These are phyloP conservation scores for Meloidogyne chitwoodi DNA, from an alignment of 1,140 invertebrate genomes.

Conservation along the genomic window DNA sequence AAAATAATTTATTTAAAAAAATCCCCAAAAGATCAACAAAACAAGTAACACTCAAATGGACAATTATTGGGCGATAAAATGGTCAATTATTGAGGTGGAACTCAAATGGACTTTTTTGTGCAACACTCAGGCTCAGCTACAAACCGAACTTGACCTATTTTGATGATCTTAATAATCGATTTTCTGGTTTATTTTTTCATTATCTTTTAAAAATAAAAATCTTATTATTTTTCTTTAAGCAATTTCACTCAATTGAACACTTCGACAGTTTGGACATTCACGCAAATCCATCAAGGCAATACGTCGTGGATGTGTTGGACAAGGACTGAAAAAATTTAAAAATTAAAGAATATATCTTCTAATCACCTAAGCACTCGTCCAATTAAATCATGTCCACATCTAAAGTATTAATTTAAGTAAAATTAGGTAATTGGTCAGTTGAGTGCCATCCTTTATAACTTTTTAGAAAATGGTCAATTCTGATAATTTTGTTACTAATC, in stretches of 20 bases:
- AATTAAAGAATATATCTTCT: not conserved
- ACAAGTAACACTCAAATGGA: no score
- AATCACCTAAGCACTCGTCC: constrained; percentile 30
- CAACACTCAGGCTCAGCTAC: no score
- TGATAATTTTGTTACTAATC: no score
- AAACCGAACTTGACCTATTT: no score
- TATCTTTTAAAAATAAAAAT: not conserved
- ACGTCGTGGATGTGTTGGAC: constrained; percentile 26
- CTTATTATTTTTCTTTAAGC: not conserved
- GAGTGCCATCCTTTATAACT: no score
- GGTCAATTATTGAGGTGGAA: no score
- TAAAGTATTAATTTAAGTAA: not conserved
- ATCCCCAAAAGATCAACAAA: not conserved
- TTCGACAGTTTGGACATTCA: constrained; percentile 37
- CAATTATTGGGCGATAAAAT: no score
- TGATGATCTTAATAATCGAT: not conserved
- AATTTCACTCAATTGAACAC: constrained; percentile 32
- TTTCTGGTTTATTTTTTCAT: not conserved
- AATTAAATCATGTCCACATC: constrained; percentile 29
- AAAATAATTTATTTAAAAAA: not conserved
- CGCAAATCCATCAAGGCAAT: constrained; percentile 33
- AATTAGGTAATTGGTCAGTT: not conserved
- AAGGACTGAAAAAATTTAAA: not conserved
- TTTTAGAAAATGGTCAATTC: no score
- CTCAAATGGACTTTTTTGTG: no score